These are phyloP conservation scores for Drosophila arawakana DNA, from an alignment of 1,140 invertebrate species.

Conservation along the genomic window DNA sequence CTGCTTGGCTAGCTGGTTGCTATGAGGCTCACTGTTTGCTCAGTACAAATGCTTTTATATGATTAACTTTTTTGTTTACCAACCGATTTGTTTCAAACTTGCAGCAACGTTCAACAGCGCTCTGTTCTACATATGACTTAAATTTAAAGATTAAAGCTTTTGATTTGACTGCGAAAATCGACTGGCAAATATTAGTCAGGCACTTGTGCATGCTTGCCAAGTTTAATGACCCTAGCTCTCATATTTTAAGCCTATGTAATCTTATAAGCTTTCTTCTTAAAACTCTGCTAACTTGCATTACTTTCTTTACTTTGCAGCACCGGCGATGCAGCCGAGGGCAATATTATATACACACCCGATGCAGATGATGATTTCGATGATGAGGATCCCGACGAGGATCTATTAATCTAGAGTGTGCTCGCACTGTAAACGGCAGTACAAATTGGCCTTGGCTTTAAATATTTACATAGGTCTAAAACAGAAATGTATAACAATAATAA, in stretches of 20 bases:
- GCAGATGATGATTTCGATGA: conserved; percentile 86
- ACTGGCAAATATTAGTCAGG: too few relatives aligned
- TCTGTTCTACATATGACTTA: too few relatives aligned
- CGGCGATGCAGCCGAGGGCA: conserved; percentile 75
- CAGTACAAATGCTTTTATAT: not conserved
- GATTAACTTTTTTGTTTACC: not conserved
- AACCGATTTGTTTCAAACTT: too few relatives aligned
- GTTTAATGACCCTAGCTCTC: too few relatives aligned
- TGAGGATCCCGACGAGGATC: conserved; percentile 86
- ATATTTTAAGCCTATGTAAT: too few relatives aligned
- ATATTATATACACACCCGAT: conserved; percentile 86
- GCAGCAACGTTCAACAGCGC: too few relatives aligned
- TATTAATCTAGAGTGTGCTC: conserved; percentile 60
- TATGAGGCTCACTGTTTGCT: too few relatives aligned
- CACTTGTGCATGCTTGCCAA: too few relatives aligned
- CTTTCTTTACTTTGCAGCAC: conserved; percentile 43
- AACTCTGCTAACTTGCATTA: not conserved
- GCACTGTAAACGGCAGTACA: conserved; percentile 69
- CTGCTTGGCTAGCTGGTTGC: too few relatives aligned
- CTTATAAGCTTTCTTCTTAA: not conserved
- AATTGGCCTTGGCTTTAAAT: conserved; percentile 79
- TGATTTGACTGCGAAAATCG: too few relatives aligned
- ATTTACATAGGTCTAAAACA: conserved; percentile 52
- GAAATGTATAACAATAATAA: conserved; percentile 37
- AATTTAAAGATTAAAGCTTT: too few relatives aligned